Evolutionary conservation across 2,888 invertebrate species (phyloP).

Genomic region (Parnassius orleans): DNA sequence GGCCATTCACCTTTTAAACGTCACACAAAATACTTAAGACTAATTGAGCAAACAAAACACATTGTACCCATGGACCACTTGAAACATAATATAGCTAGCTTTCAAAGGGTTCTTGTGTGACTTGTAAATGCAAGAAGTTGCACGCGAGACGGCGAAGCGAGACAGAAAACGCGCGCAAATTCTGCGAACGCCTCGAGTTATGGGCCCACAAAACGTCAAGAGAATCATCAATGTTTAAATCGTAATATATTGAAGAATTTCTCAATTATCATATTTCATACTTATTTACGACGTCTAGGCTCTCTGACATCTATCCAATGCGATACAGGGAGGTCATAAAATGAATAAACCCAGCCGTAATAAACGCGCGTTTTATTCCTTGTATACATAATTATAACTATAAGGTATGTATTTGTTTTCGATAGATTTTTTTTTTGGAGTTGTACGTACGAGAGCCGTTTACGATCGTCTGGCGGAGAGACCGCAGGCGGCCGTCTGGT

Average conservation of each 20-base stretch:
- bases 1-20: slow-evolving; percentile 29
- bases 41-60: slow-evolving; percentile 50
- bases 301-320: slow-evolving; percentile 69
- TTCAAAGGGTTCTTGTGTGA: slow-evolving; percentile 37
- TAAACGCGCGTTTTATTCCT: slow-evolving; percentile 71
- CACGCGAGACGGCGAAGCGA: slow-evolving; percentile 27
- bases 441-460: slow-evolving; percentile 38
- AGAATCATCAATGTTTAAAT: slow-evolving; percentile 79
- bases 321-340: slow-evolving; percentile 70
- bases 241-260: slow-evolving; percentile 81
- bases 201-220: slow-evolving; percentile 75
- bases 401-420: slow-evolving; percentile 58
- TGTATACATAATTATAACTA: slow-evolving; percentile 61
- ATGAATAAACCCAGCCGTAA: slow-evolving; percentile 62
- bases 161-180: slow-evolving; percentile 35
- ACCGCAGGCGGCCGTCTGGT: slow-evolving; percentile 27
- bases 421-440: slow-evolving; percentile 47
- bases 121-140: slow-evolving; percentile 1
- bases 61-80: slow-evolving; percentile 44
- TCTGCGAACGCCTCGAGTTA: slow-evolving; percentile 70
- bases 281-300: slow-evolving; percentile 79
- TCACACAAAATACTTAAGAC: slow-evolving; percentile 44
- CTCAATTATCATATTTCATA: slow-evolving; percentile 81
- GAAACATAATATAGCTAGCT: slow-evolving; percentile 33
- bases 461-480: slow-evolving; percentile 46